These are phyloP conservation scores for Drosophila meridionalis DNA, from an alignment of 2,888 invertebrate species.

Conservation along the genomic window DNA sequence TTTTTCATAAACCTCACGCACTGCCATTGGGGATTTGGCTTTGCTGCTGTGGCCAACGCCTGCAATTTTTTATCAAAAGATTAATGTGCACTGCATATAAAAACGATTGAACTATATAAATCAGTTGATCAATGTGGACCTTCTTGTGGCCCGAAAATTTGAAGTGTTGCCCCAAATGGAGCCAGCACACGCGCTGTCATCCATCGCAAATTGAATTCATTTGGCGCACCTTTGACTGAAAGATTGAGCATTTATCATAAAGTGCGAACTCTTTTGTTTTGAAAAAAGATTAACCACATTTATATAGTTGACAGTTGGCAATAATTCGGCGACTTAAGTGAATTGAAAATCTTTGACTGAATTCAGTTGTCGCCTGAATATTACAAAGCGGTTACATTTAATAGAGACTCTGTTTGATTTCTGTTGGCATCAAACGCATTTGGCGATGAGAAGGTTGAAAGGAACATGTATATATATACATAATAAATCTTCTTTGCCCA, in stretches of 20 bases:
- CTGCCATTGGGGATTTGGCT: conserved; percentile 28
- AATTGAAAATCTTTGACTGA: neutral
- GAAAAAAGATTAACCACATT: neutral
- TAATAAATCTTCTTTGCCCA: conserved; percentile 1
- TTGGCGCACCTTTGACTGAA: conserved; percentile 11
- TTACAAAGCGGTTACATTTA: neutral
- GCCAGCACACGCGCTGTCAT: conserved; percentile 21
- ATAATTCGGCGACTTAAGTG: neutral
- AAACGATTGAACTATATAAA: conserved; percentile 69
- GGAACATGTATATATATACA: neutral
- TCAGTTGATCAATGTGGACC: conserved; percentile 33
- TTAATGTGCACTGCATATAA: conserved; percentile 69
- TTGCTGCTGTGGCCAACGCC: conserved; percentile 9
- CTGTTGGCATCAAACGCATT: neutral
- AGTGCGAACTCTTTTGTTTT: neutral
- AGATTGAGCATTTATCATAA: conserved; percentile 8
- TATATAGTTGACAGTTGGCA: neutral
- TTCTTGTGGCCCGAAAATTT: conserved; percentile 5
- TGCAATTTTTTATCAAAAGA: conserved; percentile 55
- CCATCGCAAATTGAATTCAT: conserved; percentile 27
- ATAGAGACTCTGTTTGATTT: neutral
- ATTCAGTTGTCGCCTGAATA: neutral
- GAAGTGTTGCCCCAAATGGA: conserved; percentile 42
- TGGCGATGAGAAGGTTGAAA: neutral
- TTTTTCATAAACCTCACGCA: conserved; percentile 71